Evolutionary conservation across 1,140 invertebrate genomes (phyloP), one percentile per base, ranked within the genome.

Genomic region (Anoplophora glabripennis): DNA sequence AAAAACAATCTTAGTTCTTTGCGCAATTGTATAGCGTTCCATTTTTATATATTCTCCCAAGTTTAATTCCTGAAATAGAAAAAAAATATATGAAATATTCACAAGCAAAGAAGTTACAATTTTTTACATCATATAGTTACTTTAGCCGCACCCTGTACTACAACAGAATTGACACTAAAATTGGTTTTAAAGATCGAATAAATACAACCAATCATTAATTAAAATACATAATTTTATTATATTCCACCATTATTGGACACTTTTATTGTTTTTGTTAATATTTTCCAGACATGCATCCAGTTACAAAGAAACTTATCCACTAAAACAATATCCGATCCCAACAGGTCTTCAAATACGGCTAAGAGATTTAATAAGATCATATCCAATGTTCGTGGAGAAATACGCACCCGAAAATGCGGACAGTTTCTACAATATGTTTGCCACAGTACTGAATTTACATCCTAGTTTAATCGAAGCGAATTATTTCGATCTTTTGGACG

Each of bases 401-500:
- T 44, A 12, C 3, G 15, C 12, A 14, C 40, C 40, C 36, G n/a
- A 35, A 15, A 12, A 28, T 10, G n/a, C 21, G 15, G 53, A 15
- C 9, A 28, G 15, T 28, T 7, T 35, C 5, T 28, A 59, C 35
- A n/a, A 10, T 53, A 53, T 10, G 12, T 37, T 49, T 12, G 15
- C 45, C 4, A 28, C 58, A 3, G 15, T 44, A 14, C 18, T 52
- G 12, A 21, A 48, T 9, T 48, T 48, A 18, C 37, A 34, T 17
- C 41, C 52, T n/a, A 53, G 11, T 28, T 58, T 54, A 40, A 51
- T 9, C 21, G 42, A 49, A 51, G 33, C 53, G 9, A 86, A 82
- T 64, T 88, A 88, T 64, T 75, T 59, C 46, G 70, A 81, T 18
- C 79, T 80, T 66, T 90, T 93, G 70, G 79, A 85, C 42, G 68